Base-by-base conservation (phyloP, 2,113 vertebrate species). In the Coregonus clupeaformis region DNA sequence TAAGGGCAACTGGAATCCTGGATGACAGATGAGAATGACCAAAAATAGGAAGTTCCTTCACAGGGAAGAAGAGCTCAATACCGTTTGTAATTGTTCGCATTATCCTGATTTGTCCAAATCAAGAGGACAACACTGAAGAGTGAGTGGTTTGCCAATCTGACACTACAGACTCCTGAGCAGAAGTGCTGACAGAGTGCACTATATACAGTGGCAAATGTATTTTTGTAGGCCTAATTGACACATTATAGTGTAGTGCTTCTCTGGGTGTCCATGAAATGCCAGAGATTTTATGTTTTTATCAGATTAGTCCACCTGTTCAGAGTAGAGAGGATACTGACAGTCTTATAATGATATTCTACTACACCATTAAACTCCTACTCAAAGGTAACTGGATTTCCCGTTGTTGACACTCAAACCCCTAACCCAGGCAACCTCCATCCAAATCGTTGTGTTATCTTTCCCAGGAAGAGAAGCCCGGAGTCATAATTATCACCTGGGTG, bases 401-500 rank as follows among this genome's bases (percentile, higher is more conserved):
- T 29, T 64, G 24, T 13, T 16, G 62, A 24, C 62, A 64, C 25
- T 12, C 63, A 65, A 25, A 30, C 29, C 18, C 16, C 14, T 29
- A 9, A 14, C 12, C 14, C 25, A 25, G 12, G 24, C 12, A 27
- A 6, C 64, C 64, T 66, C 64, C 64, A 13, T 4, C 29, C 27
- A 11, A 14, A 11, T 2, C 11, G 22, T 63, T 9, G 22, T 42
- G 36, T 42, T 42, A 12, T 18, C 12, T 66, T 45, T 45, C 32
- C 70, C 70, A 59, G 20, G 29, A n/a, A 62, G 70, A 60, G 12
- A 14, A 27, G 29, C 57, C 30, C 45, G 4, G 47, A 4, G 42
- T 72, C 77, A 74, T 79, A 87, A 82, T 89, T 57, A 84, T 79
- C 87, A 6, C 71, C 71, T 67, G 27, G 3, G 74, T 83, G 84